Evolutionary conservation across 1,140 invertebrate species (phyloP), one percentile per base, ranked within the genome.

Genomic region (Tetramorium parvispinum): DNA sequence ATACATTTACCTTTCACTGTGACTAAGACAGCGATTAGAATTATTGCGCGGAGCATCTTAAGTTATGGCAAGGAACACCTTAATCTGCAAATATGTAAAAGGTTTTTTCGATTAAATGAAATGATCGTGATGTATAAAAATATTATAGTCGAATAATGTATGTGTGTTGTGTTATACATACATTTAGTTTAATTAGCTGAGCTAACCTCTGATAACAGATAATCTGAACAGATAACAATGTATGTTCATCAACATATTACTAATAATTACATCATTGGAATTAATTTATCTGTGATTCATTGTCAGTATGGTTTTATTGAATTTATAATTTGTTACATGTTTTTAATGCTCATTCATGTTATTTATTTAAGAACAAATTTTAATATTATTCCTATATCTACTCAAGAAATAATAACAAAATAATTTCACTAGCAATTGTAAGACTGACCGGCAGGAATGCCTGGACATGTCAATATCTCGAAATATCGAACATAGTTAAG

Each of bases 31-130:
- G 4, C 10, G 8, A 81, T 70, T 16, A 81, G 8, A 68, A 70
- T 81, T 55, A 70, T 0, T 1, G 11, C 13, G 16, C 63, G 21
- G 0, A 81, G 7, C 77, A 81, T 81, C 3, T 68, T 43, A 0
- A 24, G 8, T n/a, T 78, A 18, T 13, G 27, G 8, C 13, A 3
- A 53, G 3, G 4, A 55, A 16, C 4, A n/a, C n/a, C 3, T 13
- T 68, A 78, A 3, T 40, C 77, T 81, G 63, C 49, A 53, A 81
- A 65, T 43, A 24, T 10, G 5, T 5, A 65, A n/a, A 40, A 68
- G 10, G 16, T 0, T 51, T 61, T 32, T 53, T 53, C 27, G 16
- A 27, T n/a, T 1, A 32, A 73, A 21, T 1, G 3, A 3, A 53
- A 21, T 10, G 3, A 0, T 43, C 1, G 21, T 18, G 11, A 49